A percentile compares a stretch with the other conserved stretches of the same genome.
These are phyloP conservation scores for Agonum fuliginosum DNA, from an alignment of 2,888 invertebrate species.

Conservation along the genomic window DNA sequence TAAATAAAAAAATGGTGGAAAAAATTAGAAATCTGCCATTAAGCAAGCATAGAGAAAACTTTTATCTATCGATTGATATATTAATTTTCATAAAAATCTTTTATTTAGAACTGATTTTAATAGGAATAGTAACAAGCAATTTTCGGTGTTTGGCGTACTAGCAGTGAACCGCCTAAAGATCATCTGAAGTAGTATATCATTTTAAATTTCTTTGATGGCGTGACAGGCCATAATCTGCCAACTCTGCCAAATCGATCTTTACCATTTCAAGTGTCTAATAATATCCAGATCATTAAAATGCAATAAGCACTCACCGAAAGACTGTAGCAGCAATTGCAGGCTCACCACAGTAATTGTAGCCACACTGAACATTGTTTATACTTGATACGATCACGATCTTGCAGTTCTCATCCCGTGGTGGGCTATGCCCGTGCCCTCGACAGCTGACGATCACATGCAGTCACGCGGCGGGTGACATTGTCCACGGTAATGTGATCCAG, in stretches of 20 bases:
- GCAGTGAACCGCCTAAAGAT: too few species aligned
- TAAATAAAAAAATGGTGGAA: too few species aligned
- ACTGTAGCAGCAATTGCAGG: conserved; percentile 67
- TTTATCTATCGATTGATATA: too few species aligned
- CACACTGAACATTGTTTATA: conserved; percentile 66
- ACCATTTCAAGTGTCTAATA: not conserved
- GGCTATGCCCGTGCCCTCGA: conserved; percentile 20
- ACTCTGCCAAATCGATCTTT: conserved; percentile 3
- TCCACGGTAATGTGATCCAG: conserved; percentile 12
- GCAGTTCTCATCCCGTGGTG: conserved; percentile 15
- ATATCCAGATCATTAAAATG: conserved; percentile 35
- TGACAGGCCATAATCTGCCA: not conserved
- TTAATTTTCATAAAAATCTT: too few species aligned
- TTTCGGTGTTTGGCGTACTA: too few species aligned
- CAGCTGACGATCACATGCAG: conserved; percentile 29
- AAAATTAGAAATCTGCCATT: too few species aligned
- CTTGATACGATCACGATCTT: conserved; percentile 33
- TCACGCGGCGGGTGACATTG: conserved; percentile 40
- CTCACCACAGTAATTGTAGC: conserved; percentile 65
- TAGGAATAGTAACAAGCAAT: too few species aligned
- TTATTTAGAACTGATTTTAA: too few species aligned
- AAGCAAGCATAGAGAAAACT: too few species aligned
- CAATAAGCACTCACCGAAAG: conserved; percentile 66
- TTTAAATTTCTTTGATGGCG: not conserved
- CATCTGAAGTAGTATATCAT: too few species aligned